Evolutionary conservation across 2,888 invertebrate species (phyloP), one percentile per base, ranked within the genome.

Genomic region (Pseudococcus longispinus): DNA sequence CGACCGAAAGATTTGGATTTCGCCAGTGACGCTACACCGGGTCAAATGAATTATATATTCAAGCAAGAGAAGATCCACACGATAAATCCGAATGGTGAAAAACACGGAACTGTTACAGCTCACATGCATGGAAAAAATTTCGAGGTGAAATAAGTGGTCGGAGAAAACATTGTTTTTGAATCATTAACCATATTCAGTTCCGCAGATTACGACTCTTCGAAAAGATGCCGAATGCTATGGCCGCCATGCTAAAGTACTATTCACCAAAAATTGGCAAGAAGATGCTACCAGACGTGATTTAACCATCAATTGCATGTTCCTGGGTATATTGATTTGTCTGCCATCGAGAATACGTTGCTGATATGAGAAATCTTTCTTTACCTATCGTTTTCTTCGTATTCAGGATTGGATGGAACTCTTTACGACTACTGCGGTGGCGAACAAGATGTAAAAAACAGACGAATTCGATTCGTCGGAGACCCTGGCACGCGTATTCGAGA

Each of bases 301-400:
- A 2, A 99, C 99, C 0, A 96, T 99, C 87, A 99, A 99, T 92
- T 97, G 99, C 0, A 97, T 99, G 96, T 98, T 97, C 91, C 91
- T 98, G 89, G 96, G 95, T 95, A 15, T 15, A 3, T 46, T 15
- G 15, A 46, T 37, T 37, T 37, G 0, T 6, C 8, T 37, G 0
- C 9, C 8, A 37, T 37, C 9, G 2, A 37, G 8, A n/a, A 37
- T 9, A 37, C 8, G 37, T 4, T 37, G 15, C 44, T 46, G 13
- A 1, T 15, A 46, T 15, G 3, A 2, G 44, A 46, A 13, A 46
- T 15, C 44, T 46, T 13, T 11, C 13, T 46, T 37, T 37, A 4
- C 9, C 32, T 11, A n/a, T 26, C 0, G 11, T 77, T 77, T 18
- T 2, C n/a, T 23, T 77, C 8, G 15, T 80, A 18, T 80, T 80